phyloP scores from a whole-genome alignment of 2,888 invertebrate genomes.

The Athetis lepigone region DNA sequence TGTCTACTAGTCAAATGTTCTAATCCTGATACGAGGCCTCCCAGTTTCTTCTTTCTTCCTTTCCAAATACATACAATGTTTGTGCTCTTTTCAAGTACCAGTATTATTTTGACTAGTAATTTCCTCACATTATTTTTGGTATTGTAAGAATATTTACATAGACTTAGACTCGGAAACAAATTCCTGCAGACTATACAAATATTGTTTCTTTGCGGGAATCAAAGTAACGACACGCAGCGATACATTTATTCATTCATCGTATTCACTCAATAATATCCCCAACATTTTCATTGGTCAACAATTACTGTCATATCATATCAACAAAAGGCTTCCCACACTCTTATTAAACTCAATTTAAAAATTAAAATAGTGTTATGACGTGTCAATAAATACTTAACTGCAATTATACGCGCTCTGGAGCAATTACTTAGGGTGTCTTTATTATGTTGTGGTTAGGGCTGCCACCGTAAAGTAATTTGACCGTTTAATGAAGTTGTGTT shows the following conservation, averaged over 20 bases:
- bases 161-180: too few species aligned
- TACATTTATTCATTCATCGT: neutral
- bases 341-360: conserved; percentile 57
- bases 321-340: conserved; percentile 44
- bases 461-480: conserved; percentile 7
- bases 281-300: neutral
- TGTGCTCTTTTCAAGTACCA: too few species aligned
- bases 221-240: too few species aligned
- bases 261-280: neutral
- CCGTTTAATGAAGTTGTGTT: neutral
- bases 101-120: too few species aligned
- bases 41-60: too few species aligned
- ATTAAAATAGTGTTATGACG: conserved; percentile 73
- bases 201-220: too few species aligned
- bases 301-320: conserved; percentile 23
- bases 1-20: too few species aligned
- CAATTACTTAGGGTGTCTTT: conserved; percentile 69
- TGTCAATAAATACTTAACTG: conserved; percentile 80
- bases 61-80: too few species aligned
- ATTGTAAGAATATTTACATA: too few species aligned
- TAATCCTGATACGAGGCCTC: too few species aligned
- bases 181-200: too few species aligned
- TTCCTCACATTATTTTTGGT: too few species aligned
- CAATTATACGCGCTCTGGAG: conserved; percentile 78
- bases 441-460: conserved; percentile 59